These are phyloP conservation scores for Andinoacara biseriatus DNA, from an alignment of 2,113 vertebrate species.

Conservation along the genomic window DNA sequence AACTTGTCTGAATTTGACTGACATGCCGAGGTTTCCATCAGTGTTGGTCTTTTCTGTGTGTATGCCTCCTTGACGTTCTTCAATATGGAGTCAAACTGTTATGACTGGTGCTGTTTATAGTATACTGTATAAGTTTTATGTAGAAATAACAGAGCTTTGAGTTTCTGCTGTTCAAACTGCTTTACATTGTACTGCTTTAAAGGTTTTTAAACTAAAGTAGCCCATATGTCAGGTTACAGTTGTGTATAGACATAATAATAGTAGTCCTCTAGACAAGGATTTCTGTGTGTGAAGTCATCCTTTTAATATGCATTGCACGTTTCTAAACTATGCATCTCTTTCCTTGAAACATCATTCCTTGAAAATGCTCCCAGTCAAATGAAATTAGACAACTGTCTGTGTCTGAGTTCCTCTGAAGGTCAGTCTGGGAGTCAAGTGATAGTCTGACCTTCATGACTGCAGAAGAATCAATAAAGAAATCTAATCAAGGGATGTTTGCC, in stretches of 20 bases:
- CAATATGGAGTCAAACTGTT: background rate
- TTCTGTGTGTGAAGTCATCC: background rate
- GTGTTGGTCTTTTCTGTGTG: background rate
- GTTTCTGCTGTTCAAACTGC: background rate
- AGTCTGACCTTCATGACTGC: conserved; percentile 64
- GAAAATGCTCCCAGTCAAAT: conserved; percentile 34
- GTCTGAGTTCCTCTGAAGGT: conserved; percentile 62
- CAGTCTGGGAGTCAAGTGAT: conserved; percentile 51
- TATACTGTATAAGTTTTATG: background rate
- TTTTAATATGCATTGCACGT: background rate
- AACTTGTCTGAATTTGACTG: background rate
- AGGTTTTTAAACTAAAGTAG: background rate
- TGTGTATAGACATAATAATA: background rate
- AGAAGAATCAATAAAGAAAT: conserved; percentile 67
- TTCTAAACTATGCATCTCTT: background rate
- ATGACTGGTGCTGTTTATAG: background rate
- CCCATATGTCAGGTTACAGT: background rate
- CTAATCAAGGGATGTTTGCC: conserved; percentile 61
- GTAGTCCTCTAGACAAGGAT: background rate
- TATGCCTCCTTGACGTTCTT: background rate
- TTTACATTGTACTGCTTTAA: background rate
- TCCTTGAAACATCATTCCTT: conserved; percentile 13
- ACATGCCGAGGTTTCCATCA: background rate
- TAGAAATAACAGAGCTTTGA: background rate
- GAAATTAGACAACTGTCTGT: conserved; percentile 44